Percentiles rank a stretch among this genome's conserved stretches.
Conservation (phyloP, 2,888 invertebrate species). For the Cancer borealis region DNA sequence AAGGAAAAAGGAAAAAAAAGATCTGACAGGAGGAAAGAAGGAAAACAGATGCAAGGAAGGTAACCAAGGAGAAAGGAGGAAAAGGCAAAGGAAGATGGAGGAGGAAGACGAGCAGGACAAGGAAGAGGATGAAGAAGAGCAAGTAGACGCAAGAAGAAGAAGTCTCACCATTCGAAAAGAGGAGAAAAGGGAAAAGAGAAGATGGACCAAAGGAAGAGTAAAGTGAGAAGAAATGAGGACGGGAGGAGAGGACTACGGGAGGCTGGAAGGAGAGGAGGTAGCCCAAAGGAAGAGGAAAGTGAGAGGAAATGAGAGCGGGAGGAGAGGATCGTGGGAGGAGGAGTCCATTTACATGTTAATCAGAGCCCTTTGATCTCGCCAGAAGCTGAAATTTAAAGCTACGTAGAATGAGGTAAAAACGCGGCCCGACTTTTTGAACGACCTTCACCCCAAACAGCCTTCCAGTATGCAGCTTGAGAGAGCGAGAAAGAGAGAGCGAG, state of each 20-base stretch:
- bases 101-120: too few species aligned
- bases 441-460: too few species aligned
- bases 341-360: slow-evolving; percentile 53
- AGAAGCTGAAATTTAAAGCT: slow-evolving; percentile 14
- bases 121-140: too few species aligned
- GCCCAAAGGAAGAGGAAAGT: not conserved
- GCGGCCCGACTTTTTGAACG: not conserved
- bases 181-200: not conserved
- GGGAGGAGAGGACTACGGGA: not conserved
- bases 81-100: too few species aligned
- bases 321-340: slow-evolving; percentile 5
- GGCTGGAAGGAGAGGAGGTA: not conserved
- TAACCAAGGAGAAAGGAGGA: too few species aligned
- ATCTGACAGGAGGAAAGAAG: too few species aligned
- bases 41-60: not conserved
- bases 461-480: not conserved
- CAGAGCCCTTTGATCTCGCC: slow-evolving; percentile 24
- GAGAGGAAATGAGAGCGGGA: slow-evolving; percentile 42
- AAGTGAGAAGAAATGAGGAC: not conserved
- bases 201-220: too few species aligned
- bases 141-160: not conserved
- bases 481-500: not conserved
- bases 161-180: not conserved
- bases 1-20: too few species aligned
- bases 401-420: slow-evolving; percentile 6